Percentiles rank a stretch among this genome's conserved stretches.
These are phyloP conservation scores for Lepisosteus osseus DNA, from an alignment of 2,113 vertebrate genomes.

Conservation along the genomic window DNA sequence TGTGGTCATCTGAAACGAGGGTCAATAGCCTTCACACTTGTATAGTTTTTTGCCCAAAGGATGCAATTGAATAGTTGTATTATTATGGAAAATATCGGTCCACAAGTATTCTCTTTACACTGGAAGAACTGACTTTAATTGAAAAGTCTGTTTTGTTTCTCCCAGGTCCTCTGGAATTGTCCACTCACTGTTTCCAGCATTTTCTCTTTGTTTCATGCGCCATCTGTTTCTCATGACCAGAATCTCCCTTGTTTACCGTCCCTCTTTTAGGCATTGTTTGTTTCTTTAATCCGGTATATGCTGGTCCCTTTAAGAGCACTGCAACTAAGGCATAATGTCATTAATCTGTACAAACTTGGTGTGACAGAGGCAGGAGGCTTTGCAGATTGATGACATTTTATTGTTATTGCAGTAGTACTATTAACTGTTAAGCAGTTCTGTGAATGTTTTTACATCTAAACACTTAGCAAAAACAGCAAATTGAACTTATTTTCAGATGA, in stretches of 20 bases:
- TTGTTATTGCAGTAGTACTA: constrained; percentile 77
- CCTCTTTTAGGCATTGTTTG: constrained; percentile 42
- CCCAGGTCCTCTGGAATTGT: constrained; percentile 34
- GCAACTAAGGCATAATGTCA: constrained; percentile 75
- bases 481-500: constrained; percentile 64
- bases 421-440: constrained; percentile 72
- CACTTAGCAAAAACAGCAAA: constrained; percentile 53
- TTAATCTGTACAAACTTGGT: constrained; percentile 82
- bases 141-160: constrained; percentile 53
- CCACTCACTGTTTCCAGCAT: constrained; percentile 41
- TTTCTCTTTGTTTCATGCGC: constrained; percentile 10
- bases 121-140: constrained; percentile 54
- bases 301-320: constrained; percentile 73
- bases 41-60: no score
- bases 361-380: constrained; percentile 78
- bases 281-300: constrained; percentile 38
- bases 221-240: constrained; percentile 9
- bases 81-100: no score
- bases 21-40: no score
- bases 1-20: no score
- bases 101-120: no score
- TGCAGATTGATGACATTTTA: constrained; percentile 82
- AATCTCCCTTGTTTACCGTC: constrained; percentile 13
- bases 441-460: constrained; percentile 41
- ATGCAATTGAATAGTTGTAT: no score